Evolutionary conservation across 2,797 vertebrate genomes (phyloP).

Genomic region (Tympanoctomys barrerae): DNA sequence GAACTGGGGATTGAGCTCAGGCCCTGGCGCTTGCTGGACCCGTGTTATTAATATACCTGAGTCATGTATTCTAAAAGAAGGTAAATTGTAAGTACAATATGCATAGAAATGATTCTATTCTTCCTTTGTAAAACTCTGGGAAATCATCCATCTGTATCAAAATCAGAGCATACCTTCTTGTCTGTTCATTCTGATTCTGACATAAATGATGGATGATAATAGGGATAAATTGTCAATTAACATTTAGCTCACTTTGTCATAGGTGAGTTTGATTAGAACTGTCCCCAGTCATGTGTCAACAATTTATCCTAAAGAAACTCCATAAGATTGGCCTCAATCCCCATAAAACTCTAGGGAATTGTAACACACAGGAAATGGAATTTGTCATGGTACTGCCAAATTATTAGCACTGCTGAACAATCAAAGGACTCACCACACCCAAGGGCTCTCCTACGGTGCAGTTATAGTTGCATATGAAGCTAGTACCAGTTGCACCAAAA

Average conservation of each 20-base stretch:
- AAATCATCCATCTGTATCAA: conserved; percentile 60
- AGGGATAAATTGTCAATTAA: conserved; percentile 14
- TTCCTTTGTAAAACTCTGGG: conserved; percentile 74
- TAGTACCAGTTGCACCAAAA: not conserved
- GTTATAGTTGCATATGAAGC: fast-evolving
- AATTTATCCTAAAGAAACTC: not conserved
- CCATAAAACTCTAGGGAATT: not conserved
- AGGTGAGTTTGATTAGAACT: conserved; percentile 35
- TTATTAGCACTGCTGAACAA: not conserved
- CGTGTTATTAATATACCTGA: not conserved
- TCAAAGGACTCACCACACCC: not conserved
- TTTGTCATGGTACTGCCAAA: not conserved
- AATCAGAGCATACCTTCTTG: conserved; percentile 33
- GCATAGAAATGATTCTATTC: conserved; percentile 11
- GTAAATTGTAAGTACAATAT: not conserved
- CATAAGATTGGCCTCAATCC: conserved; percentile 63
- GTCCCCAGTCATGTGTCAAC: not conserved
- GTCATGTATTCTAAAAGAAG: conserved; percentile 36
- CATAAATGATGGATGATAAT: not conserved
- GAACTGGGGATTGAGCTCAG: no score
- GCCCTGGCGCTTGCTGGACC: no score
- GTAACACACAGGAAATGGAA: conserved; percentile 5
- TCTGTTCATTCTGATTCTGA: conserved; percentile 71
- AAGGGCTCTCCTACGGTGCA: not conserved
- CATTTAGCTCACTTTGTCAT: conserved; percentile 33